Conservation (phyloP, 2,113 vertebrate species). For the human region DNA sequence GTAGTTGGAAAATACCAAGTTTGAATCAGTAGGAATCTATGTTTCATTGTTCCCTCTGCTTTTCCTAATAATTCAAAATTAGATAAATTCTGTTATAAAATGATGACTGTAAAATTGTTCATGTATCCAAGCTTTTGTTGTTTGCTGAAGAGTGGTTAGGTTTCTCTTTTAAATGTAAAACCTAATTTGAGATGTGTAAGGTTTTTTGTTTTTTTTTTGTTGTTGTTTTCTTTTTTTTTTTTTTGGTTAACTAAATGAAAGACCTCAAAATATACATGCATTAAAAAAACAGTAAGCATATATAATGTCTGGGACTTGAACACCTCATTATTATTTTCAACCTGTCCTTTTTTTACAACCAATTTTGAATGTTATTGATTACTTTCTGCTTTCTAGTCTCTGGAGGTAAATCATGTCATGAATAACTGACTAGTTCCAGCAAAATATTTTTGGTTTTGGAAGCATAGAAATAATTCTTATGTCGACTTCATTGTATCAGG, state of each 20-base stretch:
- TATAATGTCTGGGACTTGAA: background rate
- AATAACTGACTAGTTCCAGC: background rate
- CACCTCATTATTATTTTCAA: background rate
- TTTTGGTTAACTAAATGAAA: background rate
- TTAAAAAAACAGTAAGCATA: background rate
- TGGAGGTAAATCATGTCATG: background rate
- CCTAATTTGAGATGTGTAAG: background rate
- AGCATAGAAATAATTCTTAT: background rate
- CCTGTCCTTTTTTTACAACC: background rate
- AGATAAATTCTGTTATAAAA: constrained; percentile 5
- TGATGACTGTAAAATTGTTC: background rate
- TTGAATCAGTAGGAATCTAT: background rate
- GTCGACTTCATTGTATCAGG: no score
- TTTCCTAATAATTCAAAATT: constrained; percentile 24
- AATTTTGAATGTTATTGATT: background rate
- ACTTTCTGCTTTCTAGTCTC: background rate
- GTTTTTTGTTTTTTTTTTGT: background rate
- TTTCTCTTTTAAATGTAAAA: constrained; percentile 6
- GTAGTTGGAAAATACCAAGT: background rate
- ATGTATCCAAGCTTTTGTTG: background rate
- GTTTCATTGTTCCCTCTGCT: background rate
- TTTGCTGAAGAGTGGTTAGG: background rate
- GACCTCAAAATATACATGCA: background rate
- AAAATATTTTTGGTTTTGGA: constrained; percentile 16
- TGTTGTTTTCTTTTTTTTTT: background rate